Base-by-base conservation (phyloP, 2,797 vertebrate genomes). In the Microcaecilia unicolor region DNA sequence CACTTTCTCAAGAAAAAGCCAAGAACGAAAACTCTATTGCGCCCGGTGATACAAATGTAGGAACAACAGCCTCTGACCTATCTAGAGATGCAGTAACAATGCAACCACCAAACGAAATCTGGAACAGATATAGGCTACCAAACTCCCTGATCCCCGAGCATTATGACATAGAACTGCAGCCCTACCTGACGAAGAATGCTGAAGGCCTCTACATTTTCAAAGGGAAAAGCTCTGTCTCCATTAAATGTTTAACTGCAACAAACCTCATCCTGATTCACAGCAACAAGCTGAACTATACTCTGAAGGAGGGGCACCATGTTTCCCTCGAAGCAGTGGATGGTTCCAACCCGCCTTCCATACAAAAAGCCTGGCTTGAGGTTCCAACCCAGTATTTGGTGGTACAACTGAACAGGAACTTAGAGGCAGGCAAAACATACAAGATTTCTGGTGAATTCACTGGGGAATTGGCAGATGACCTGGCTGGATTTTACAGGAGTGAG, bases 401-500 rank as follows among this genome's bases (percentile, higher is more conserved):
- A 18, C 72, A 74, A 51, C 73, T 95, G 15, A 2, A 0, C 0
- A 1, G n/a, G 1, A 4, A 1, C 0, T 72, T 94, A 26, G 1
- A 25, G 11, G 10, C 1, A 1, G 64, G 58, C 7, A 19, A 3
- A 1, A 22, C 9, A 8, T 98, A 97, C 2, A 26, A 25, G 3
- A 81, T 97, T 34, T 2, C 43, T 25, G 88, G 59, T 1, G 1
- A 1, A 9, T 97, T 93, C 44, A 9, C 7, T 0, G 94, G 92
- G 4, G 88, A 93, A 51, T 70, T 97, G 65, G 84, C 87, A 0
- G 89, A 93, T 0, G 84, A 93, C 47, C 77, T 97, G 47, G 61
- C 78, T 0, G 94, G 94, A 25, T 90, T 98, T 69, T 98, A 97
- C 56, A 84, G 91, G 51, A 97, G 92, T 9, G 88, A 91, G 58